Evolutionary conservation across 2,113 vertebrate species (phyloP).

Genomic region (Macrotis lagotis): DNA sequence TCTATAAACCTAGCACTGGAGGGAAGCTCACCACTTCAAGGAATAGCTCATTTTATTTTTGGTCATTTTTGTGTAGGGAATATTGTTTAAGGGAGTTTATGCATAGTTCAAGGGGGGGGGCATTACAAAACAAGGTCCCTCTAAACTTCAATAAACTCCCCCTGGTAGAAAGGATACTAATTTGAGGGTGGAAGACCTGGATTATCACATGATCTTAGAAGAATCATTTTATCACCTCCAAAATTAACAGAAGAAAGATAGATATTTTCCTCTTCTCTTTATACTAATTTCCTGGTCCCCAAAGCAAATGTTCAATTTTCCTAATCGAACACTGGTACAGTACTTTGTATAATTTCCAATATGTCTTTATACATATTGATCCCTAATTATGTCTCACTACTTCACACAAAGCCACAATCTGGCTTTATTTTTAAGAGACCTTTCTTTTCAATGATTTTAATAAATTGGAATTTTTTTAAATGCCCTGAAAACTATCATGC

Average conservation of each 20-base stretch:
- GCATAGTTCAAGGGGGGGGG: background rate
- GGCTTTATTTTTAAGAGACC: background rate
- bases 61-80: background rate
- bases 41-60: background rate
- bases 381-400: background rate
- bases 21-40: background rate
- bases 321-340: background rate
- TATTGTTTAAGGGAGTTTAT: background rate
- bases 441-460: background rate
- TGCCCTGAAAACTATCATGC: slow-evolving; percentile 18
- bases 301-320: slow-evolving; percentile 16
- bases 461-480: background rate
- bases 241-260: background rate
- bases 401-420: slow-evolving; percentile 41
- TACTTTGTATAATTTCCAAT: slow-evolving; percentile 1
- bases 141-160: background rate
- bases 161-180: background rate
- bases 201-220: background rate
- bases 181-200: background rate
- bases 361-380: background rate
- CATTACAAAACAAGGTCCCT: background rate
- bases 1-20: background rate
- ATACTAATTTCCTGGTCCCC: slow-evolving; percentile 15
- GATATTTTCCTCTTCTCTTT: background rate
- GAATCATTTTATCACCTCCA: background rate